phyloP scores from a whole-genome alignment of 2,113 vertebrate genomes.

The Pterocles burchelli region DNA sequence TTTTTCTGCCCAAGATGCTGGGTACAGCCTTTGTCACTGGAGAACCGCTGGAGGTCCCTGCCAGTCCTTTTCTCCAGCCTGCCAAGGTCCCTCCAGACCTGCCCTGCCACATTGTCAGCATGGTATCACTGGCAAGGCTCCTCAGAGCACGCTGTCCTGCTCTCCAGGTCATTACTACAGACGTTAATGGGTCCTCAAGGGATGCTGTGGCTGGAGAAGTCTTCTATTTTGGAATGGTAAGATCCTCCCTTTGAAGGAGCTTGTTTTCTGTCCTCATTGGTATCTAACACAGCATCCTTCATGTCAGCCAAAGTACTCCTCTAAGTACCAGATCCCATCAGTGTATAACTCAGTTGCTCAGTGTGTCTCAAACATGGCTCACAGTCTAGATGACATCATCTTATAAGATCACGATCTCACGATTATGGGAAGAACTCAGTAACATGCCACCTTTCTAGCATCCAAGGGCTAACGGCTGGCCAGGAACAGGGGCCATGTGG shows the following conservation, averaged over 20 bases:
- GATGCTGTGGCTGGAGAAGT: neutral
- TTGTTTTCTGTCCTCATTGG: neutral
- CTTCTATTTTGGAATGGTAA: neutral
- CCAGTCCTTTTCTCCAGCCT: neutral
- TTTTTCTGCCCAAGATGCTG: neutral
- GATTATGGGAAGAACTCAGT: neutral
- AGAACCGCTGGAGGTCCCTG: fast-evolving
- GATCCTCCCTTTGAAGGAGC: neutral
- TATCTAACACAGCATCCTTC: neutral
- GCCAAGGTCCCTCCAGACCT: neutral
- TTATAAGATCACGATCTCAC: neutral
- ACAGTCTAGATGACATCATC: neutral
- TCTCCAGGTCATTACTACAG: neutral
- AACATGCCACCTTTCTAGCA: neutral
- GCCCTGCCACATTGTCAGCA: neutral
- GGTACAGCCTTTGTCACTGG: neutral
- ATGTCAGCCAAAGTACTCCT: neutral
- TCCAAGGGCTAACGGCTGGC: fast-evolving
- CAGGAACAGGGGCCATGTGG: neutral
- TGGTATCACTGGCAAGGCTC: neutral
- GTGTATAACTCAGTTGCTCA: neutral
- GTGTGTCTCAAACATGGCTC: neutral
- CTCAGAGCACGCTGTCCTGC: neutral
- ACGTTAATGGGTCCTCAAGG: neutral
- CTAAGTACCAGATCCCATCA: neutral